Base-by-base conservation (phyloP, 92 coral and sea anemone species). In the Scolanthus callimorphus region DNA sequence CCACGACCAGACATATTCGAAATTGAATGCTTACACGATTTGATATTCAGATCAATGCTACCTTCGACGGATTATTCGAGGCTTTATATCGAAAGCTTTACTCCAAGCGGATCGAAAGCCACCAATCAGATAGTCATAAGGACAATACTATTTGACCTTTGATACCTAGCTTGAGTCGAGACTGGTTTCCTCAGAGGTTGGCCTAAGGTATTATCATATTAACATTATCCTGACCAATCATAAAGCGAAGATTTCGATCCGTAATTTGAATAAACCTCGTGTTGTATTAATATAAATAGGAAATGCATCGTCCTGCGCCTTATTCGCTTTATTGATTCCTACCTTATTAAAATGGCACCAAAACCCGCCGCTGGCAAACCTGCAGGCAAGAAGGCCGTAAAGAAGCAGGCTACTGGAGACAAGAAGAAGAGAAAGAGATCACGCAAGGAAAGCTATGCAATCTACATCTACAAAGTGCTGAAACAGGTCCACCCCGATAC, bases 401-500 rank as follows among this genome's bases (percentile, higher is more conserved):
- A 57, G 57, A 68, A 55, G 45, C 26, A 31, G 17, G 51, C 27
- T 22, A 10, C 73, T 27, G 55, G 62, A 20, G 21, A 45, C 21
- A 68, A 57, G 75, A 68, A 29, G 24, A 55, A 57, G 23, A n/a
- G 10, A 29, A 57, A 57, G 62, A 73, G 70, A 60, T 71, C 87
- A 50, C 52, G 88, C 52, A 91, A 72, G 90, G 95, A 90, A 82
- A 90, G 90, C 69, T 90, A 90, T 46, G 79, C 97, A 28, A 83
- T 90, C 77, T 90, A 90, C 84, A 90, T 90, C 81, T 90, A 90
- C 90, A 90, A 86, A 69, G 97, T 90, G 37, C 67, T 90, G 79
- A 90, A 86, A 65, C 97, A 90, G 71, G 97, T 90, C 73, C 97
- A 90, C 71, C 97, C 97, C 22, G 97, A 90, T 80, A 90, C 97